These are phyloP conservation scores for Scolanthus callimorphus DNA, from an alignment of 92 coral and sea anemone genomes.

Conservation along the genomic window DNA sequence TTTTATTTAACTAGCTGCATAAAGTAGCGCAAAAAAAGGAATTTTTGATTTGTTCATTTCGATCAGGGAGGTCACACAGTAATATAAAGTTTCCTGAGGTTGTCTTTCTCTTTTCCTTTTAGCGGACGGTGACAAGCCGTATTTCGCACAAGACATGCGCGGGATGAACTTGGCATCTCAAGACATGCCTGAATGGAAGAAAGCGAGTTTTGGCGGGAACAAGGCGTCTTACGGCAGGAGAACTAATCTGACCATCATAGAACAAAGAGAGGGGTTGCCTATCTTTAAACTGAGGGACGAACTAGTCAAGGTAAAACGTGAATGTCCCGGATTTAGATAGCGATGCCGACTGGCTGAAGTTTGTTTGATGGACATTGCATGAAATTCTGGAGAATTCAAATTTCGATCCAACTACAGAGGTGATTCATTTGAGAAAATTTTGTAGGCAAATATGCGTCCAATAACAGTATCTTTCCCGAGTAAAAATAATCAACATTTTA, in stretches of 20 bases:
- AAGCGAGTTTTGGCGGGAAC: conserved; percentile 99
- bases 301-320: conserved; percentile 82
- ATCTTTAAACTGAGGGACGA: conserved; percentile 91
- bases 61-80: neutral
- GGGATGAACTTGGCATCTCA: conserved; percentile 86
- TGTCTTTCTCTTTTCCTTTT: neutral
- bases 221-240: conserved; percentile 97
- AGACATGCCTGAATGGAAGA: conserved; percentile 98
- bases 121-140: conserved; percentile 81
- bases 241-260: conserved; percentile 76
- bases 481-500: too few relatives aligned
- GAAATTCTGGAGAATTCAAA: too few relatives aligned
- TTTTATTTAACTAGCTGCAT: too few relatives aligned
- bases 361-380: too few relatives aligned
- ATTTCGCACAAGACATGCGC: conserved; percentile 94
- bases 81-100: too few relatives aligned
- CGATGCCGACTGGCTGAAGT: too few relatives aligned
- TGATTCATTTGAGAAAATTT: too few relatives aligned
- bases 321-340: neutral
- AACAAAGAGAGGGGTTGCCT: conserved; percentile 93
- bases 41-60: neutral
- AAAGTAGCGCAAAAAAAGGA: neutral
- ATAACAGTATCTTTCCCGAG: too few relatives aligned
- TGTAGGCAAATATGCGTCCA: too few relatives aligned
- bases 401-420: too few relatives aligned